Evolutionary conservation across 92 coral and sea anemone genomes (phyloP).

Genomic region (Porites evermanni): DNA sequence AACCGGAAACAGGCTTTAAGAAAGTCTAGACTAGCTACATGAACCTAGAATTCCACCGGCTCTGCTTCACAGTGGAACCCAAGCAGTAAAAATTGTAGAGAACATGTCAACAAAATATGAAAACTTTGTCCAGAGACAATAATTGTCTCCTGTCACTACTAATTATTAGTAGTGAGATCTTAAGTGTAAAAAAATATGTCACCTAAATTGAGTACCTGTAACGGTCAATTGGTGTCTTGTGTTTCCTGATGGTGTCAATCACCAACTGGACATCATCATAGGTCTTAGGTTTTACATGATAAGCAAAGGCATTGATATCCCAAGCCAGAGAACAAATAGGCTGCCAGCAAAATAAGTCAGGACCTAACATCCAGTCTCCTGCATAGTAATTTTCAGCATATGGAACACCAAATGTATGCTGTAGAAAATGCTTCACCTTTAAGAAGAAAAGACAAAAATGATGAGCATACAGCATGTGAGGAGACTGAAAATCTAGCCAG

Average conservation of each 20-base stretch:
- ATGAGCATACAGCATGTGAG: too few relatives aligned
- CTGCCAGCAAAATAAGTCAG: conserved; percentile 93
- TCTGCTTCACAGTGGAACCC: too few relatives aligned
- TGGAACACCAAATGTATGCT: conserved; percentile 82
- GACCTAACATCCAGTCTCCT: conserved; percentile 96
- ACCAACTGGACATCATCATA: conserved; percentile 69
- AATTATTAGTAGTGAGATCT: too few relatives aligned
- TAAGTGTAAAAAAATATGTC: too few relatives aligned
- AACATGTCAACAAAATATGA: too few relatives aligned
- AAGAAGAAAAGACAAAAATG: conserved; percentile 1
- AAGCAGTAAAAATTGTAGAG: too few relatives aligned
- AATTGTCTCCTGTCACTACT: too few relatives aligned
- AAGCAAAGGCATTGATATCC: conserved; percentile 63
- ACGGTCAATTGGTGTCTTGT: conserved; percentile 65
- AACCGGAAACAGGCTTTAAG: too few relatives aligned
- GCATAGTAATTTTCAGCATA: conserved; percentile 88
- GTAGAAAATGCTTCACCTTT: conserved; percentile 85
- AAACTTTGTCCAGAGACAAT: too few relatives aligned
- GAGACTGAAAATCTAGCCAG: too few relatives aligned
- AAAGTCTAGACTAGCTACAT: too few relatives aligned
- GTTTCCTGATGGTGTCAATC: conserved; percentile 61
- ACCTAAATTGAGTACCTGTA: conserved; percentile 64
- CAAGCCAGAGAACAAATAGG: conserved; percentile 71
- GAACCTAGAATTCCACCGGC: too few relatives aligned
- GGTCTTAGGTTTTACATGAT: conserved; percentile 65